These are phyloP conservation scores for Triplophysa dalaica DNA, from an alignment of 2,113 vertebrate species.

Conservation along the genomic window DNA sequence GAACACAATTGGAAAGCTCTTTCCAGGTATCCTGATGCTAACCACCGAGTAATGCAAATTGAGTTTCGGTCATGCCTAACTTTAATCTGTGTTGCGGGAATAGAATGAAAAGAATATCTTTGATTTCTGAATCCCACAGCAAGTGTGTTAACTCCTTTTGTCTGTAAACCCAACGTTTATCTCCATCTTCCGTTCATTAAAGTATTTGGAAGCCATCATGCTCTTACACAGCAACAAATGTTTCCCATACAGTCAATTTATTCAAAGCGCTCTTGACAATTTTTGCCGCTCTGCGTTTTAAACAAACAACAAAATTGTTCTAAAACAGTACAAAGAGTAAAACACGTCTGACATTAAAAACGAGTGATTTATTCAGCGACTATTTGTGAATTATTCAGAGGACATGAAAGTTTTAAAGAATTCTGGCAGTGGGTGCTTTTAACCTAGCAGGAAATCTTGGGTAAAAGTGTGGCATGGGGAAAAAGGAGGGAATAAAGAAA, in stretches of 20 bases:
- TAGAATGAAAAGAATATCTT: background rate
- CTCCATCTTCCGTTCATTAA: background rate
- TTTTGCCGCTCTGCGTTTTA: background rate
- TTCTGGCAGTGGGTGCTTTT: background rate
- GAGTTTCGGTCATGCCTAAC: background rate
- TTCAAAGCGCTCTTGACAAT: background rate
- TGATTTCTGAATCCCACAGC: background rate
- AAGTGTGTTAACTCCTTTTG: background rate
- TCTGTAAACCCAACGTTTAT: background rate
- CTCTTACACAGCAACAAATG: too few species aligned
- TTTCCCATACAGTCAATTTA: background rate
- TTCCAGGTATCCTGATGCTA: background rate
- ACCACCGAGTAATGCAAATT: background rate
- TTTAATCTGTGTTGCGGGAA: background rate
- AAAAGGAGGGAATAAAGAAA: background rate
- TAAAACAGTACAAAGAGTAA: background rate
- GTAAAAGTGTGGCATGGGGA: background rate
- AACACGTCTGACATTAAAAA: conserved; percentile 13
- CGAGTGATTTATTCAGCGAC: conserved; percentile 4
- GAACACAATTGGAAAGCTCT: too few species aligned
- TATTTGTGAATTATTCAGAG: conserved; percentile 29
- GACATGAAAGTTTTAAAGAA: background rate
- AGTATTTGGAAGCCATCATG: background rate
- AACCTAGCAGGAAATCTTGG: background rate
- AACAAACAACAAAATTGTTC: conserved; percentile 13